A percentile compares a stretch with the other conserved stretches of the same genome.
Conservation (phyloP, 2,113 vertebrate species). For the Aspiorhynchus laticeps region DNA sequence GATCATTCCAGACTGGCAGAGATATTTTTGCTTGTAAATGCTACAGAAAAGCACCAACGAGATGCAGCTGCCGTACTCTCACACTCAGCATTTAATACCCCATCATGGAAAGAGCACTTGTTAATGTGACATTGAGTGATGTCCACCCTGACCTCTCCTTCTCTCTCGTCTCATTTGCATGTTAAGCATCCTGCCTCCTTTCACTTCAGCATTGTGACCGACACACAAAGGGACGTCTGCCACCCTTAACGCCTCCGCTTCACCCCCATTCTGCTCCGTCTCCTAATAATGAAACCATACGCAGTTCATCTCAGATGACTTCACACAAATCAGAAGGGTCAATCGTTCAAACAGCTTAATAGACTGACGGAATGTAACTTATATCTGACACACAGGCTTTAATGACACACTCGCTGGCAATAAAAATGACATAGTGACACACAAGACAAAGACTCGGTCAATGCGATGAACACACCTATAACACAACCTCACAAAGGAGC, state of each 20-base stretch:
- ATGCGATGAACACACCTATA: not conserved
- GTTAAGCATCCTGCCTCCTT: conserved; percentile 43
- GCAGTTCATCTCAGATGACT: conserved; percentile 30
- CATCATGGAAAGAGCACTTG: conserved; percentile 8
- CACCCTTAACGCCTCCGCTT: not conserved
- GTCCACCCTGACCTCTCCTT: conserved; percentile 39
- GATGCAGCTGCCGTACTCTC: conserved; percentile 20
- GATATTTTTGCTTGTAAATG: not conserved
- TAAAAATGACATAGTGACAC: conserved; percentile 16
- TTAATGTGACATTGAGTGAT: conserved; percentile 52
- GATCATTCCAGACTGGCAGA: not conserved
- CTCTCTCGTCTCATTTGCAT: conserved; percentile 47
- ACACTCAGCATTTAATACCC: conserved; percentile 4
- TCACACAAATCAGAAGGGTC: conserved; percentile 45
- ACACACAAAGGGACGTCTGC: conserved; percentile 38
- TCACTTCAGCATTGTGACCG: conserved; percentile 37
- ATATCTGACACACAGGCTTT: conserved; percentile 22
- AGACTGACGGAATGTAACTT: conserved; percentile 11
- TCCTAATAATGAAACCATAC: conserved; percentile 28
- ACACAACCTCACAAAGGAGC: not conserved
- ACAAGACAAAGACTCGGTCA: conserved; percentile 19
- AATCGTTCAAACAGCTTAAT: conserved; percentile 42
- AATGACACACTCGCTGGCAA: not conserved
- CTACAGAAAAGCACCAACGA: not conserved
- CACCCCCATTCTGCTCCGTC: not conserved